Conservation (phyloP, 1,140 invertebrate species). For the Tetramorium simillimum region DNA sequence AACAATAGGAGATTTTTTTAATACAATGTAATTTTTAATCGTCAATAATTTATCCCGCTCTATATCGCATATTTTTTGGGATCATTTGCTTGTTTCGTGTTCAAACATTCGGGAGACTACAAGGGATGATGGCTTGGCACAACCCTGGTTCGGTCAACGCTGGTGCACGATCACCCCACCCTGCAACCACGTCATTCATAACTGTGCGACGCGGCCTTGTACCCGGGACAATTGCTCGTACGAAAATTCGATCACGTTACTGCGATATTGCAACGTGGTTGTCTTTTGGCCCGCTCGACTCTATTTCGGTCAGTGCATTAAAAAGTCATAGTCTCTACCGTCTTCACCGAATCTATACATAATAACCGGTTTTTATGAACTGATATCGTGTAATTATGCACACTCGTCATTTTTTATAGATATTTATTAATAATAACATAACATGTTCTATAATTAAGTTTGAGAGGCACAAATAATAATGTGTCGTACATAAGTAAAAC, state of each 20-base stretch:
- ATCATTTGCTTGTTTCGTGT: not conserved
- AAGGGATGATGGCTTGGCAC: not conserved
- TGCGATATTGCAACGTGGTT: slow-evolving; percentile 9
- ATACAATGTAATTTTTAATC: no score
- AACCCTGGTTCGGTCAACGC: slow-evolving; percentile 49
- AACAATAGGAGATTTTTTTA: no score
- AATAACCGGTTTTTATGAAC: not conserved
- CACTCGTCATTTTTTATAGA: not conserved
- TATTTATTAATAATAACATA: slow-evolving; percentile 3
- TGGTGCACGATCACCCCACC: slow-evolving; percentile 49
- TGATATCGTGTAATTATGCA: not conserved
- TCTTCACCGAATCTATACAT: not conserved
- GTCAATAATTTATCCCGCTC: not conserved
- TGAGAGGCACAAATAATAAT: not conserved
- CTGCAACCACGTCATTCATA: slow-evolving; percentile 80
- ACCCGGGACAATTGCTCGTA: slow-evolving; percentile 45
- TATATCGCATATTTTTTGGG: not conserved
- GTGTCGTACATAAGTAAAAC: not conserved
- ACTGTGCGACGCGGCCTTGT: slow-evolving; percentile 68
- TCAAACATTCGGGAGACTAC: not conserved
- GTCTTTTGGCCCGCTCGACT: not conserved
- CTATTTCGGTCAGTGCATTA: not conserved
- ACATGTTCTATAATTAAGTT: not conserved
- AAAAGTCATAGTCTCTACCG: not conserved
- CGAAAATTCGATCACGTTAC: slow-evolving; percentile 58